phyloP scores from a whole-genome alignment of 2,797 vertebrate species.

The Caiman crocodilus region DNA sequence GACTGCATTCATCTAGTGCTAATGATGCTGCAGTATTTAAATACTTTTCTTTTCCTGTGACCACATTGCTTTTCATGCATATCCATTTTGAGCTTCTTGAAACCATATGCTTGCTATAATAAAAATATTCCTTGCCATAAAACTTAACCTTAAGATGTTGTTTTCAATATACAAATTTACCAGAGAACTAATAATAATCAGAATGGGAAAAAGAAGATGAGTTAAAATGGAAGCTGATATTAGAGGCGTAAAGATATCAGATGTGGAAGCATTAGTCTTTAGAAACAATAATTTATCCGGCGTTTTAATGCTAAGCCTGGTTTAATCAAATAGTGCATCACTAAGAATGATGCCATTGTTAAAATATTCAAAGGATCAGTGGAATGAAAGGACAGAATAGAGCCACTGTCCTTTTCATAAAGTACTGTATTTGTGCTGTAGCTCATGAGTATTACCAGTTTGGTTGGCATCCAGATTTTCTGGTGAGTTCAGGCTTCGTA shows the following conservation, averaged over 20 bases:
- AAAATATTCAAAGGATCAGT: constrained; percentile 47
- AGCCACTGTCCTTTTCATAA: constrained; percentile 31
- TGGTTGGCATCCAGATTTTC: background rate
- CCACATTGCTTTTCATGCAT: background rate
- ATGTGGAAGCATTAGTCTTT: constrained; percentile 42
- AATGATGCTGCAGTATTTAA: background rate
- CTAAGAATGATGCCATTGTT: constrained; percentile 47
- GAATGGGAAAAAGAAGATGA: constrained; percentile 27
- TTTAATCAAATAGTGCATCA: constrained; percentile 57
- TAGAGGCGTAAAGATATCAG: background rate
- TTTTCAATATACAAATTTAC: background rate
- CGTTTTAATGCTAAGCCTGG: constrained; percentile 43
- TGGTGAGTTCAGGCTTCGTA: background rate
- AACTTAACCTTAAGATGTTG: background rate
- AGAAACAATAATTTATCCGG: constrained; percentile 50
- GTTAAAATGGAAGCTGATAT: constrained; percentile 42
- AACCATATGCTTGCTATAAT: background rate
- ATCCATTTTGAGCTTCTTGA: background rate
- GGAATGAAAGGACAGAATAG: constrained; percentile 28
- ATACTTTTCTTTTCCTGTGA: background rate
- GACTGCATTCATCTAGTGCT: background rate
- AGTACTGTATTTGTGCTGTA: constrained; percentile 26
- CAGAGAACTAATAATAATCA: constrained; percentile 12
- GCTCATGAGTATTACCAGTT: background rate
- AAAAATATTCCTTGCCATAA: background rate